Evolutionary conservation across 2,797 vertebrate genomes (phyloP).

Genomic region (Spinibarbus caldwelli): DNA sequence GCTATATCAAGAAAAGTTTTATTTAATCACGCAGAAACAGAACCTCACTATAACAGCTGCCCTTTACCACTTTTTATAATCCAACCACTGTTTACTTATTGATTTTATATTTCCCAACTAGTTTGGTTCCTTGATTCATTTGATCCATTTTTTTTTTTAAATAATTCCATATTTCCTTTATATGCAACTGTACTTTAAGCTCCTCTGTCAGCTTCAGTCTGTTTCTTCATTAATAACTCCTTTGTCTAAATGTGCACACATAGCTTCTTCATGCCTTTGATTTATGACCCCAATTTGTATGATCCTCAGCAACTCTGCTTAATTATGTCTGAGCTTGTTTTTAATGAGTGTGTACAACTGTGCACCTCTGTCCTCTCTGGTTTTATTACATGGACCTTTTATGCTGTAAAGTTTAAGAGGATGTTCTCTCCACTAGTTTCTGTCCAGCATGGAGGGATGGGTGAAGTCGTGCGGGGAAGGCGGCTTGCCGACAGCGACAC

Average conservation of each 20-base stretch:
- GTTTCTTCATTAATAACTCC: conserved; percentile 25
- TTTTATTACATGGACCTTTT: conserved; percentile 18
- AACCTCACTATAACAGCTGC: not conserved
- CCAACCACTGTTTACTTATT: not conserved
- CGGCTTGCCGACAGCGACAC: conserved; percentile 84
- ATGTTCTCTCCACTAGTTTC: conserved; percentile 73
- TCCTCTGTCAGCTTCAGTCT: conserved; percentile 1
- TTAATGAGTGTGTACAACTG: conserved; percentile 29
- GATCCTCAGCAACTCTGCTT: conserved; percentile 33
- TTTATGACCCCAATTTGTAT: conserved; percentile 45
- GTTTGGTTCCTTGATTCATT: not conserved
- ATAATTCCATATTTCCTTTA: not conserved
- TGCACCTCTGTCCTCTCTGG: not conserved
- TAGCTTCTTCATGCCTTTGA: conserved; percentile 37
- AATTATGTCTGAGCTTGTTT: conserved; percentile 33
- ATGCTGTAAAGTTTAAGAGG: not conserved
- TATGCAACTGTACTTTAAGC: not conserved
- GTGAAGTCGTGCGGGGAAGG: conserved; percentile 88
- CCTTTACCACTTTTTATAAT: not conserved
- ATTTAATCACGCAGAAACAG: not conserved
- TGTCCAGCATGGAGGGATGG: conserved; percentile 88
- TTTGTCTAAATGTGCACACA: conserved; percentile 44
- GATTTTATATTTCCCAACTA: not conserved
- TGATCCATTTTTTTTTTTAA: not conserved
- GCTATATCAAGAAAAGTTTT: not conserved